Evolutionary conservation across 2,113 vertebrate species (phyloP), one percentile per base, ranked within the genome.

Genomic region (Dinomys branickii): DNA sequence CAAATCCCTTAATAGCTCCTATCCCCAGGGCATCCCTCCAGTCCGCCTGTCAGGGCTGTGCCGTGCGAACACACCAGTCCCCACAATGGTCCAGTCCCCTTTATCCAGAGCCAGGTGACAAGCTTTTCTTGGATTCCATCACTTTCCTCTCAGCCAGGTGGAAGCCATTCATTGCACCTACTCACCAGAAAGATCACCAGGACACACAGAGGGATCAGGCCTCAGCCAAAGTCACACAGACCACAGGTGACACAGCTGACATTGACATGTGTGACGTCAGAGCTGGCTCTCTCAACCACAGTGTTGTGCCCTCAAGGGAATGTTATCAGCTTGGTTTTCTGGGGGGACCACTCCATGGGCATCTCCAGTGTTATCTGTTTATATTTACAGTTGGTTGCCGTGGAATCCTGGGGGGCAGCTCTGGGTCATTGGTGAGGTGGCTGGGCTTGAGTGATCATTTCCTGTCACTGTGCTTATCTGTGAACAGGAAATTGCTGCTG

Each of bases 51-150:
- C 14, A 10, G 78, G 38, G 0, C 41, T 47, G 24, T 58, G 69
- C 61, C 4, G 16, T 28, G 58, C 50, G 35, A 47, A 13, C 16
- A 19, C 38, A 24, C 2, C 13, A 2, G 82, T 30, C 19, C n/a
- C 81, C 52, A 30, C 1, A 11, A 0, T 44, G 10, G 41, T n/a
- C n/a, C n/a, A n/a, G 26, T 19, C 12, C 54, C n/a, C 0, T 44
- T 16, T 61, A 47, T 7, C 67, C 2, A 35, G 58, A n/a, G 84
- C n/a, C 89, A 78, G 71, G 22, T 67, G 26, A 16, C 54, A 58
- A 35, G 56, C 78, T 89, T 88, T 44, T 19, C 69, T 56, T 17
- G 81, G 90, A 5, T 75, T 67, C 58, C 63, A 3, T 69, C 19
- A 4, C 41, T 80, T 54, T 19, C 54, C 67, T 61, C 7, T 67